phyloP scores from a whole-genome alignment of 2,113 vertebrate species.

The Atlantisia rogersi region DNA sequence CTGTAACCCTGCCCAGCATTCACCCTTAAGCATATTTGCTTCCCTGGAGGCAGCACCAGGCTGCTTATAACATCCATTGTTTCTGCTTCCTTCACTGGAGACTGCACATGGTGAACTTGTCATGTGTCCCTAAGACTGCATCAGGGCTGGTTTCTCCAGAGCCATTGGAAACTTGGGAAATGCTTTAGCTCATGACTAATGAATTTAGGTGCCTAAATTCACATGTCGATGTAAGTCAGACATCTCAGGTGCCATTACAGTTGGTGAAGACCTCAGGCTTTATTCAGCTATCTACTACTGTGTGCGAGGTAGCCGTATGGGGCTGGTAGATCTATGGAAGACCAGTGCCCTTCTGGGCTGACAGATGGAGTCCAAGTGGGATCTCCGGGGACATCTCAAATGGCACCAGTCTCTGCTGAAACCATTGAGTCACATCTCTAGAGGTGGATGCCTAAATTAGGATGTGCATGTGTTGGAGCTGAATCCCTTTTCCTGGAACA shows the following conservation, averaged over 20 bases:
- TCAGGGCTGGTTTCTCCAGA: not conserved
- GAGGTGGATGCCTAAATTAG: not conserved
- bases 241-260: not conserved
- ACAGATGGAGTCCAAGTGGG: not conserved
- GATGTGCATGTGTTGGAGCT: not conserved
- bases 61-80: not conserved
- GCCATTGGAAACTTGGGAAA: not conserved
- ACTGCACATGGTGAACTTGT: not conserved
- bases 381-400: not conserved
- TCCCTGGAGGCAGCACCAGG: not conserved
- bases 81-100: not conserved
- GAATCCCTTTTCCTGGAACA: rapidly evolving
- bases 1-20: not conserved
- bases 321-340: not conserved
- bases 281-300: not conserved
- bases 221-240: not conserved
- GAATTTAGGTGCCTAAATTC: not conserved
- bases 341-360: not conserved
- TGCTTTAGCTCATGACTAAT: not conserved
- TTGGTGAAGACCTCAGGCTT: not conserved
- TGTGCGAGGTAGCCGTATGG: not conserved
- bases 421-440: not conserved
- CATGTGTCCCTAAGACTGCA: not conserved
- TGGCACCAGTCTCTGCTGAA: not conserved
- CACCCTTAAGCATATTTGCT: not conserved